These are phyloP conservation scores for Propsilocerus akamusi DNA, from an alignment of 1,140 invertebrate species.

Conservation along the genomic window DNA sequence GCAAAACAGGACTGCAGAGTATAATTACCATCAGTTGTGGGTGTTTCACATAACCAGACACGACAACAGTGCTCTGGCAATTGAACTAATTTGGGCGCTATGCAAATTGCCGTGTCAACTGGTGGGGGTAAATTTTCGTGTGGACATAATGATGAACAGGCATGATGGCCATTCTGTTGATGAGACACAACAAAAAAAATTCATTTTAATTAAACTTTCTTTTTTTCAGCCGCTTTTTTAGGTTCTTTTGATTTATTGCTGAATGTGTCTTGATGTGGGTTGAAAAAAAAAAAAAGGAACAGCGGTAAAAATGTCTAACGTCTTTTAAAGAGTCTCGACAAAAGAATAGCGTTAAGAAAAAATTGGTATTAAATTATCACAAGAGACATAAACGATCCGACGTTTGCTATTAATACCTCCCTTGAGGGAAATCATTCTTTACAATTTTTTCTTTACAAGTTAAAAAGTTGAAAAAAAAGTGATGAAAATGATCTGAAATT, in stretches of 20 bases:
- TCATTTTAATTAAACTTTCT: slow-evolving; percentile 13
- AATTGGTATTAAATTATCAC: no score
- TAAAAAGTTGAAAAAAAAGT: not conserved
- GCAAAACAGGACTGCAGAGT: not conserved
- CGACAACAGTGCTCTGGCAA: slow-evolving; percentile 47
- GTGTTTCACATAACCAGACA: slow-evolving; percentile 51
- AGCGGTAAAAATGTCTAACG: slow-evolving; percentile 17
- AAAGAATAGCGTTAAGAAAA: no score
- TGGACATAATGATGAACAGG: slow-evolving; percentile 49
- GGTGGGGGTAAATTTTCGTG: slow-evolving; percentile 44
- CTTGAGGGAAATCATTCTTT: not conserved
- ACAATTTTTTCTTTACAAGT: not conserved
- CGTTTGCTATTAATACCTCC: no score
- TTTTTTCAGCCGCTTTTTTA: slow-evolving; percentile 8
- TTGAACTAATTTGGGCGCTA: slow-evolving; percentile 40
- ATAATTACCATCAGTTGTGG: slow-evolving; percentile 28
- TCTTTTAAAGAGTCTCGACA: slow-evolving; percentile 4
- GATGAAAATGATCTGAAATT: not conserved
- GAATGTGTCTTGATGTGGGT: slow-evolving; percentile 10
- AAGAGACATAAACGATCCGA: no score
- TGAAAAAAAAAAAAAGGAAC: slow-evolving; percentile 4
- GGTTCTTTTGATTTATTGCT: not conserved
- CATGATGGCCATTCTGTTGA: slow-evolving; percentile 44
- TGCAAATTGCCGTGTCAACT: slow-evolving; percentile 29
- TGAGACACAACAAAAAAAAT: slow-evolving; percentile 9